Conservation (phyloP, 64 coral and sea anemone genomes). For the Anthopleura sola region DNA sequence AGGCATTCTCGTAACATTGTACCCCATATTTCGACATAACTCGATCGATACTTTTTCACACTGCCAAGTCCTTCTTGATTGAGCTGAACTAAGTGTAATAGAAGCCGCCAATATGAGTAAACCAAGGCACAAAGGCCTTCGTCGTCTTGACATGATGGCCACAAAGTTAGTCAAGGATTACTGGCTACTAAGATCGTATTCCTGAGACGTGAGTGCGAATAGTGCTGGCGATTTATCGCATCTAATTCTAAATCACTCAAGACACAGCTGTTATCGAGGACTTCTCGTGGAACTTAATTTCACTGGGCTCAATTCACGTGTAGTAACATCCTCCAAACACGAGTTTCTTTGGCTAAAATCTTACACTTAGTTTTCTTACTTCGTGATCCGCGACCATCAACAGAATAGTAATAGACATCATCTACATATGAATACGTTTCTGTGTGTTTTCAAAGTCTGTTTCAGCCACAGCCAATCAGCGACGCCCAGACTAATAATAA, state of each 20-base stretch:
- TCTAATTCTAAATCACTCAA: neutral
- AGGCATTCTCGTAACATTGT: constrained; percentile 87
- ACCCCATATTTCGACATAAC: constrained; percentile 64
- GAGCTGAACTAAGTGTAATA: constrained; percentile 19
- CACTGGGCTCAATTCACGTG: neutral
- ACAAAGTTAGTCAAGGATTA: neutral
- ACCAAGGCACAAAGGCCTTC: neutral
- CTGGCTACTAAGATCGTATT: neutral
- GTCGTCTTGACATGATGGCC: neutral
- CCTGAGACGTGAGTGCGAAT: constrained; percentile 1
- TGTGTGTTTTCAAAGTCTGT: constrained; percentile 49
- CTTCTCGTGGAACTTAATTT: neutral
- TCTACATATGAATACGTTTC: constrained; percentile 74
- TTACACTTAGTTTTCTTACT: neutral
- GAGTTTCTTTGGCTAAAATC: neutral
- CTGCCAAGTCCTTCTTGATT: constrained; percentile 58
- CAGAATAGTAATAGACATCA: constrained; percentile 62
- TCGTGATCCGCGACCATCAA: neutral
- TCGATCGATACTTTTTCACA: constrained; percentile 72
- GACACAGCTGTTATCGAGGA: neutral
- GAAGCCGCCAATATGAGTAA: constrained; percentile 39
- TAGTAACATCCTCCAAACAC: neutral
- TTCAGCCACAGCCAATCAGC: constrained; percentile 56
- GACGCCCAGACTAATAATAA: constrained; percentile 51
- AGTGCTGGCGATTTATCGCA: neutral